Conservation (phyloP, 1,140 invertebrate genomes). For the Scaptomyza pallida region DNA sequence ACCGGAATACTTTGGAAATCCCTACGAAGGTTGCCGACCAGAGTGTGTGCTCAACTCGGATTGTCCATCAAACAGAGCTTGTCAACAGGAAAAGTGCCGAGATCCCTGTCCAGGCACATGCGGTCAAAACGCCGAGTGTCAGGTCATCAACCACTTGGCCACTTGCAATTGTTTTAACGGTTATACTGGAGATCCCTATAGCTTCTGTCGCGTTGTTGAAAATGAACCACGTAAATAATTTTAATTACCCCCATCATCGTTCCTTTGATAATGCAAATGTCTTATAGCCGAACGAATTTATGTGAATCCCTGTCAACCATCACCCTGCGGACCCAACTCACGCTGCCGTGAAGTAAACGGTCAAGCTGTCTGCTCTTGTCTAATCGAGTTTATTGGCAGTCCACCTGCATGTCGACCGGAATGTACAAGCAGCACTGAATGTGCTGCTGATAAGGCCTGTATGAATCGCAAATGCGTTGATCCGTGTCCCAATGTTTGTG, state of each 20-base stretch:
- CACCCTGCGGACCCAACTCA: slow-evolving; percentile 89
- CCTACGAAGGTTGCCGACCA: slow-evolving; percentile 89
- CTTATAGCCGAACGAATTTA: slow-evolving; percentile 68
- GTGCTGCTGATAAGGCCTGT: slow-evolving; percentile 89
- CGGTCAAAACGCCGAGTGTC: slow-evolving; percentile 88
- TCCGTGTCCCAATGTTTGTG: slow-evolving; percentile 91
- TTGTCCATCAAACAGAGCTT: slow-evolving; percentile 88
- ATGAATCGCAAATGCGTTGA: slow-evolving; percentile 92
- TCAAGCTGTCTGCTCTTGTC: slow-evolving; percentile 90
- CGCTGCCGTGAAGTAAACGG: slow-evolving; percentile 87
- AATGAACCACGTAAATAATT: slow-evolving; percentile 86
- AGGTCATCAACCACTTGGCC: slow-evolving; percentile 89
- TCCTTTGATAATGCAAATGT: neutral
- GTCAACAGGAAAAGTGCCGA: slow-evolving; percentile 90
- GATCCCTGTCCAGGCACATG: slow-evolving; percentile 92
- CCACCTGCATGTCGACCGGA: slow-evolving; percentile 91
- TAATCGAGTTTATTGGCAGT: slow-evolving; percentile 89
- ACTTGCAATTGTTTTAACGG: slow-evolving; percentile 88
- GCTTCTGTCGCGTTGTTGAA: slow-evolving; percentile 65
- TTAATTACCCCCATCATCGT: neutral
- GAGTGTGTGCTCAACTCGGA: slow-evolving; percentile 91
- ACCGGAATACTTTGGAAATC: slow-evolving; percentile 89
- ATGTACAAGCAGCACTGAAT: slow-evolving; percentile 90
- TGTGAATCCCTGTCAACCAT: slow-evolving; percentile 88
- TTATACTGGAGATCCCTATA: slow-evolving; percentile 91